Evolutionary conservation across 2,888 invertebrate species (phyloP).

Genomic region (Leptinotarsa tumamoca): DNA sequence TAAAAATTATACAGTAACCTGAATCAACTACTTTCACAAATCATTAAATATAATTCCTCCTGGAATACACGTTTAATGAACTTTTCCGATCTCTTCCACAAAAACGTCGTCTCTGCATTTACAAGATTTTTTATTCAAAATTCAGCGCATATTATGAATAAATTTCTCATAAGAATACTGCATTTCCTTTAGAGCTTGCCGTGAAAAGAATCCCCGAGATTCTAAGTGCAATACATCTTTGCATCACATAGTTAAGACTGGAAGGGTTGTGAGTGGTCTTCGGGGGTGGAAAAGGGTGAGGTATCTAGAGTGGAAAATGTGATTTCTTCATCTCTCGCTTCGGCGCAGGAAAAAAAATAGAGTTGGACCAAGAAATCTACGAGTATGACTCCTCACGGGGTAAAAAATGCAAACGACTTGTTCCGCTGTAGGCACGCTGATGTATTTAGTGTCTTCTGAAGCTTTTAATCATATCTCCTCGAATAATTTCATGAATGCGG

Average conservation of each 20-base stretch:
- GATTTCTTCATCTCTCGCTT: constrained; percentile 66
- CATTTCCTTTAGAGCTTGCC: constrained; percentile 43
- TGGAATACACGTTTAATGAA: constrained; percentile 34
- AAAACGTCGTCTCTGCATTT: constrained; percentile 34
- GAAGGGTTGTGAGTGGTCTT: constrained; percentile 67
- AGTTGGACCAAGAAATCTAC: constrained; percentile 26
- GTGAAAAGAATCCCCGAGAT: constrained; percentile 47
- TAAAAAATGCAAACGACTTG: constrained; percentile 42
- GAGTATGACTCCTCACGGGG: background rate
- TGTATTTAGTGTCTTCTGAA: constrained; percentile 61
- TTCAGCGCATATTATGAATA: constrained; percentile 51
- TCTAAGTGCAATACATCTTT: constrained; percentile 59
- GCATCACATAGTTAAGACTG: constrained; percentile 64
- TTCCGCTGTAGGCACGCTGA: constrained; percentile 52
- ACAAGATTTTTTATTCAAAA: constrained; percentile 49
- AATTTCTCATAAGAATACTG: constrained; percentile 50
- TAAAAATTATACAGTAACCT: no score
- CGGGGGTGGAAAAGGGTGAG: constrained; percentile 54
- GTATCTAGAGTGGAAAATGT: constrained; percentile 66
- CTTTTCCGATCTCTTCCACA: constrained; percentile 28
- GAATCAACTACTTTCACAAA: background rate
- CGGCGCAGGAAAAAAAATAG: constrained; percentile 53
- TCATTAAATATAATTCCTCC: constrained; percentile 10
- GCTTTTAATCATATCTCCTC: constrained; percentile 62
- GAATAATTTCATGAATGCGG: constrained; percentile 56